phyloP scores from a whole-genome alignment of 1,140 invertebrate genomes.

The Megathymus violae region DNA sequence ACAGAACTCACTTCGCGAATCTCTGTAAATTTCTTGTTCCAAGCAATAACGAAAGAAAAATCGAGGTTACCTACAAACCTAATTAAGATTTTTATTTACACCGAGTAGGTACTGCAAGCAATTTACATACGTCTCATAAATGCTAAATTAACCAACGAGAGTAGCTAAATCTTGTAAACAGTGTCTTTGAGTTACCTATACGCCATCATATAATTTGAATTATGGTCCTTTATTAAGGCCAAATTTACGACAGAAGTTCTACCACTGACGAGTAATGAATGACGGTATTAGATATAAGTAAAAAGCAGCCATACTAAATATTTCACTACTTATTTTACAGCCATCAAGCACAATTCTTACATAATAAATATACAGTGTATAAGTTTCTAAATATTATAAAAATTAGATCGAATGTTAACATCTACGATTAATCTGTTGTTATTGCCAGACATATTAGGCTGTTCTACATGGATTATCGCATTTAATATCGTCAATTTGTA shows the following conservation, averaged over 20 bases:
- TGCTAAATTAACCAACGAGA: conserved; percentile 10
- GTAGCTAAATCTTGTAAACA: not conserved
- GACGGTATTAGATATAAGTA: not conserved
- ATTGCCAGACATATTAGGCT: too few relatives aligned
- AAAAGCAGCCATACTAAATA: too few relatives aligned
- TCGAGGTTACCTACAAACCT: conserved; percentile 19
- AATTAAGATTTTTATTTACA: conserved; percentile 6
- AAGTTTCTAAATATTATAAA: too few relatives aligned
- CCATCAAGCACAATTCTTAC: too few relatives aligned
- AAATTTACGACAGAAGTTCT: not conserved
- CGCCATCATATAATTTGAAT: conserved; percentile 7
- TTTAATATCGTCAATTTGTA: too few relatives aligned
- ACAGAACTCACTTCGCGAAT: conserved; percentile 8
- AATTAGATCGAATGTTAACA: too few relatives aligned
- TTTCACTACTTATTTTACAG: too few relatives aligned
- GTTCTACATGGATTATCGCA: too few relatives aligned
- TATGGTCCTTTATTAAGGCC: not conserved
- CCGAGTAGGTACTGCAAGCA: not conserved
- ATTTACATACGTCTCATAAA: conserved; percentile 16
- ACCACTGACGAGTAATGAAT: not conserved
- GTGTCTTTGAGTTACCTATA: not conserved
- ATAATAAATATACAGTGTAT: too few relatives aligned
- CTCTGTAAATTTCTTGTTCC: conserved; percentile 10
- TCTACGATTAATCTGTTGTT: too few relatives aligned
- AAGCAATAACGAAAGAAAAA: conserved; percentile 8